A percentile compares a stretch with the other conserved stretches of the same genome.
Evolutionary conservation across 2,888 invertebrate species (phyloP).

Genomic region (Drosophila mulleri): DNA sequence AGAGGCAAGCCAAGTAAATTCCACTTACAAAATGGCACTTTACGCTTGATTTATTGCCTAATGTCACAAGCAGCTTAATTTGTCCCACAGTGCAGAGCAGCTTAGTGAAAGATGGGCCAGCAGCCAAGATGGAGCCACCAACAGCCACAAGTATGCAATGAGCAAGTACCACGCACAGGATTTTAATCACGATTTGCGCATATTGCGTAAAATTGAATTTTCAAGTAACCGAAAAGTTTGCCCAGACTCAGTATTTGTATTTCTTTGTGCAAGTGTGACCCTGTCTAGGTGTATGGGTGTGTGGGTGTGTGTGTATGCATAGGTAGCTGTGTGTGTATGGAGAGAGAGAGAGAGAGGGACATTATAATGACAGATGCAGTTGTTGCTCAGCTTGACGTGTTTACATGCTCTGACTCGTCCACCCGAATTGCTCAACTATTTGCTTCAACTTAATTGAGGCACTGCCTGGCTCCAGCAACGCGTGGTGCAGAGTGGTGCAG

Average conservation of each 20-base stretch:
- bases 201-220: conserved; percentile 82
- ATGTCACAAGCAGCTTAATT: conserved; percentile 7
- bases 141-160: conserved; percentile 57
- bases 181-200: conserved; percentile 80
- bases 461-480: neutral
- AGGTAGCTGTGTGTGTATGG: neutral
- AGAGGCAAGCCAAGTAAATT: conserved; percentile 4
- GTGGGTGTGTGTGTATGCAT: neutral
- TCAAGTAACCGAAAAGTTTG: conserved; percentile 65
- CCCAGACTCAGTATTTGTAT: conserved; percentile 28
- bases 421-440: conserved; percentile 37
- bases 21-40: conserved; percentile 3
- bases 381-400: conserved; percentile 42
- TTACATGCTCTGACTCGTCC: conserved; percentile 30
- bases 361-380: conserved; percentile 56
- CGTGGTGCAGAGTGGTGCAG: neutral
- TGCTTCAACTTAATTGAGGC: conserved; percentile 66
- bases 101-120: conserved; percentile 7
- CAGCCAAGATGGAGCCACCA: conserved; percentile 3
- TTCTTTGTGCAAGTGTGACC: conserved; percentile 4
- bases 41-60: conserved; percentile 7
- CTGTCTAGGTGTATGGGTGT: neutral
- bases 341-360: neutral
- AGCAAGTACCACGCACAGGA: conserved; percentile 55
- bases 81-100: conserved; percentile 17